Percentiles rank a stretch among this genome's conserved stretches.
These are phyloP conservation scores for Maniola hyperantus DNA, from an alignment of 2,888 invertebrate species.

Conservation along the genomic window DNA sequence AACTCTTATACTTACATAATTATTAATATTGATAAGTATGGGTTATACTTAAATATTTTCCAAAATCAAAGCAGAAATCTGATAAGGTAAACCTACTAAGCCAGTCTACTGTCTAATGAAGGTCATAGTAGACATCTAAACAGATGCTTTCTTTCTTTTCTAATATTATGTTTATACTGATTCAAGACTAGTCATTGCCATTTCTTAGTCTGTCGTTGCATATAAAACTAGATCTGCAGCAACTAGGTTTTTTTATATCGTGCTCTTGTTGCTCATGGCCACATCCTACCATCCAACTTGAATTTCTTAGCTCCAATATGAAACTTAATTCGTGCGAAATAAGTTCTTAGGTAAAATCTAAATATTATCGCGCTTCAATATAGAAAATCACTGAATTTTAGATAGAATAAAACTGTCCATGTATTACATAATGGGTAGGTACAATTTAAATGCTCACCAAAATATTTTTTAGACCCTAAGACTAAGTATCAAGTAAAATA, in stretches of 20 bases:
- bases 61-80: background rate
- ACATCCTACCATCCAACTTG: conserved; percentile 7
- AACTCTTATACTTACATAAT: too few species aligned
- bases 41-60: background rate
- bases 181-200: conserved; percentile 10
- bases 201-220: background rate
- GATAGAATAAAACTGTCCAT: too few species aligned
- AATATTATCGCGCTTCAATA: too few species aligned
- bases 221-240: conserved; percentile 16
- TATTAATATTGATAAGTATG: too few species aligned
- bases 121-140: background rate
- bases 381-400: too few species aligned
- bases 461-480: too few species aligned
- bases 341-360: too few species aligned
- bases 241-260: background rate
- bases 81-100: background rate
- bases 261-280: background rate
- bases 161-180: background rate
- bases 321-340: background rate
- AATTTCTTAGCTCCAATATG: background rate
- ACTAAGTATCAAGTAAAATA: too few species aligned
- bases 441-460: too few species aligned
- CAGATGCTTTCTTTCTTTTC: conserved; percentile 1
- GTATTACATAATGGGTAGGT: too few species aligned
- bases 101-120: background rate